Evolutionary conservation across 2,888 invertebrate genomes (phyloP).

Genomic region (Drosophila subquinaria): DNA sequence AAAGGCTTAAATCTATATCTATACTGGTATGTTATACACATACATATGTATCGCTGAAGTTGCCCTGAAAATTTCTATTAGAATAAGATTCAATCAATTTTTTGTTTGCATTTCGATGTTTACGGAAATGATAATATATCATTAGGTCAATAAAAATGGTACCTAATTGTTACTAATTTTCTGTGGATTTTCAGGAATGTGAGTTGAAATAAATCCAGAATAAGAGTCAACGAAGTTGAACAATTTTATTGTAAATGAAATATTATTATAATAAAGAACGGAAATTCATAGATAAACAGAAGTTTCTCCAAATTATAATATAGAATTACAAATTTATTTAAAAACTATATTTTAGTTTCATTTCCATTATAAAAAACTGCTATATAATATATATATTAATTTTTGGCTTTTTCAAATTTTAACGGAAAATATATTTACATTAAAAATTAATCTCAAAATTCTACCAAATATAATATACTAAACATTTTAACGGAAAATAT

Average conservation of each 20-base stretch:
- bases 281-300: background rate
- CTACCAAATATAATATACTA: too few species aligned
- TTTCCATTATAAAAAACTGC: background rate
- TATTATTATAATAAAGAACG: background rate
- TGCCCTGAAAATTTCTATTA: too few species aligned
- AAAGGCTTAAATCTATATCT: background rate
- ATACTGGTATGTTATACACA: background rate
- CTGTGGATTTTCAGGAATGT: background rate
- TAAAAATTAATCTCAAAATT: too few species aligned
- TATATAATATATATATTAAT: background rate
- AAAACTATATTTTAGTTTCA: background rate
- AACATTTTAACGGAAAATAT: background rate
- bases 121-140: background rate
- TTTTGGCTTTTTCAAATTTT: background rate
- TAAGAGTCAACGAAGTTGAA: background rate
- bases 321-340: background rate
- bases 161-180: constrained; percentile 1
- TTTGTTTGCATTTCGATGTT: background rate
- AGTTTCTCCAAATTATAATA: background rate
- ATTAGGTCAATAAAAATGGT: background rate
- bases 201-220: background rate
- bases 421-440: background rate
- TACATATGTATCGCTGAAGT: too few species aligned
- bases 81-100: background rate
- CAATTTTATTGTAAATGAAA: background rate